phyloP scores from a whole-genome alignment of 2,797 vertebrate genomes.

The Coendou prehensilis region DNA sequence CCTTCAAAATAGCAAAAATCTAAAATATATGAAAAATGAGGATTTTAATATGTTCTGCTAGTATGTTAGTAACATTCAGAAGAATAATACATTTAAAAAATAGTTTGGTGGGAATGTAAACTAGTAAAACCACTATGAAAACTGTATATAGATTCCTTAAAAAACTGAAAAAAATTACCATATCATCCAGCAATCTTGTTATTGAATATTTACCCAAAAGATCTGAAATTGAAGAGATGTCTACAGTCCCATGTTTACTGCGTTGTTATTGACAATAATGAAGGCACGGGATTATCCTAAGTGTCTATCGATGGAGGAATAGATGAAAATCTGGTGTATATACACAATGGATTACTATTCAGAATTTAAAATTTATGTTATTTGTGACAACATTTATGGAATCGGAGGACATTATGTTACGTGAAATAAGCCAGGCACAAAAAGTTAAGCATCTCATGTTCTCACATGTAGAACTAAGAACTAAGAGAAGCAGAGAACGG shows the following conservation, averaged over 20 bases:
- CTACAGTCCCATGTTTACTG: background rate
- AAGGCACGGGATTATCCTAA: background rate
- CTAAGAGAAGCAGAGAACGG: background rate
- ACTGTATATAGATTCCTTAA: background rate
- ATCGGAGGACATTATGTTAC: background rate
- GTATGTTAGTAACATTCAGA: background rate
- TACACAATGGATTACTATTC: background rate
- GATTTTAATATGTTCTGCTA: background rate
- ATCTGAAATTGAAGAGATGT: background rate
- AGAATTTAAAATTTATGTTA: background rate
- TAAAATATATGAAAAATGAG: background rate
- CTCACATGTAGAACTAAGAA: background rate
- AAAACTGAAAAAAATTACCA: background rate
- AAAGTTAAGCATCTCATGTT: background rate
- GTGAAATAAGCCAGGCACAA: background rate
- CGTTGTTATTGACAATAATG: background rate
- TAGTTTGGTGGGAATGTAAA: background rate
- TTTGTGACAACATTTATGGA: background rate
- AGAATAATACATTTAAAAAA: constrained; percentile 13
- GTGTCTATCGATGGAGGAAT: background rate
- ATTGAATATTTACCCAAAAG: background rate
- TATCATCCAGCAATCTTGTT: background rate
- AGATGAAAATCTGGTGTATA: no score
- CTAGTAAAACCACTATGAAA: background rate
- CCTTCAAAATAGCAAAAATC: background rate